Evolutionary conservation across 2,888 invertebrate genomes (phyloP).

Genomic region (Pseudoips prasinana): DNA sequence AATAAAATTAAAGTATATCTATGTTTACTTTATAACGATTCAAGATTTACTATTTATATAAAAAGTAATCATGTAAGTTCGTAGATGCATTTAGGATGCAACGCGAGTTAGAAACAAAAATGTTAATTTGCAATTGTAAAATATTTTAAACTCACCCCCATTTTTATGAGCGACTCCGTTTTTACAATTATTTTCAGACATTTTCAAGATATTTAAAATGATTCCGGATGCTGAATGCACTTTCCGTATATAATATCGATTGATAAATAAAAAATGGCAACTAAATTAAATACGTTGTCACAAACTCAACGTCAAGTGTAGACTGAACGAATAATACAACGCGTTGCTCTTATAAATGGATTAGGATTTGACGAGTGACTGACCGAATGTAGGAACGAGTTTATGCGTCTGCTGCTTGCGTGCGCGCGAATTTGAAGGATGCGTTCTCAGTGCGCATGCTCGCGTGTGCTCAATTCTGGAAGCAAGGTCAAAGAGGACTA

Average conservation of each 20-base stretch:
- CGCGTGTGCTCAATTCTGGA: background rate
- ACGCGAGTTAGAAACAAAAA: too few relatives aligned
- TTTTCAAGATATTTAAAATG: conserved; percentile 9
- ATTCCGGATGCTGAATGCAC: too few relatives aligned
- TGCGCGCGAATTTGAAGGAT: conserved; percentile 18
- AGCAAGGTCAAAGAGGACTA: conserved; percentile 13
- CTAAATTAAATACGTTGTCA: too few relatives aligned
- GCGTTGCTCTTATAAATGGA: conserved; percentile 13
- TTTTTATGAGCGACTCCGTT: conserved; percentile 6
- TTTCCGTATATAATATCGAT: too few relatives aligned
- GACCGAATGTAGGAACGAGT: conserved; percentile 11
- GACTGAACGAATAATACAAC: conserved; percentile 22
- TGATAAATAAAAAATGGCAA: too few relatives aligned
- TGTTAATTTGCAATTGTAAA: too few relatives aligned
- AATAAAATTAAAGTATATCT: too few relatives aligned
- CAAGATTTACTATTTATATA: too few relatives aligned
- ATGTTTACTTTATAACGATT: too few relatives aligned
- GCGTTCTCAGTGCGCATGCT: conserved; percentile 13
- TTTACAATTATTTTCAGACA: conserved; percentile 26
- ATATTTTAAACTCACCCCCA: conserved; percentile 12
- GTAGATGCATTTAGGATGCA: too few relatives aligned
- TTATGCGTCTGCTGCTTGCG: conserved; percentile 2
- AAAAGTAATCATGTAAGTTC: too few relatives aligned
- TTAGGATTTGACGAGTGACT: conserved; percentile 12
- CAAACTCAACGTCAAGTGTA: conserved; percentile 7